A percentile compares a stretch with the other conserved stretches of the same genome.
phyloP scores from a whole-genome alignment of 1,140 invertebrate genomes.

The Panulirus ornatus region DNA sequence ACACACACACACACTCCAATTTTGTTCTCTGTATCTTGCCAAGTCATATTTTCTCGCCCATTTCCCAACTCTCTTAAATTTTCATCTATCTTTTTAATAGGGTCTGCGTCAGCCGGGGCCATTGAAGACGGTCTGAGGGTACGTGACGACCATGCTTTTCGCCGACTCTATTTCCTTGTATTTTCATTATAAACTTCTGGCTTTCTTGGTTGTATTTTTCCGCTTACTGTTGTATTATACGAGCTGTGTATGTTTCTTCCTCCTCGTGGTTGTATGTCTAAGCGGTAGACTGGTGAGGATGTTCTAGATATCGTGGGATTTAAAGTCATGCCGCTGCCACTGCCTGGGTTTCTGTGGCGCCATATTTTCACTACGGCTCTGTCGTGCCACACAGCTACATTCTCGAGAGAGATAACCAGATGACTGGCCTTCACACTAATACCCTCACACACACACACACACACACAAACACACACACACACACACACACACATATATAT shows the following conservation, averaged over 20 bases:
- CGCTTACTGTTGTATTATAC: not conserved
- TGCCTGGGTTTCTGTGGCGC: too few relatives aligned
- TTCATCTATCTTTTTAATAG: constrained; percentile 1
- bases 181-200: not conserved
- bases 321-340: too few relatives aligned
- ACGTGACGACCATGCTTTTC: not conserved
- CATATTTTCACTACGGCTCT: too few relatives aligned
- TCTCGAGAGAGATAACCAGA: not conserved
- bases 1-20: not conserved
- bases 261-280: too few relatives aligned
- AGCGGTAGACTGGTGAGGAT: too few relatives aligned
- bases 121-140: not conserved
- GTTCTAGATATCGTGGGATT: too few relatives aligned
- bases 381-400: too few relatives aligned
- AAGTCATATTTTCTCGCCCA: constrained; percentile 18
- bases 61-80: constrained; percentile 10
- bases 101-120: not conserved
- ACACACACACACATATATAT: too few relatives aligned
- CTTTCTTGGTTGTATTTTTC: not conserved
- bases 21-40: constrained; percentile 11
- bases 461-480: too few relatives aligned
- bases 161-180: not conserved
- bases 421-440: too few relatives aligned
- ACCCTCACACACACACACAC: too few relatives aligned
- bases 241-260: too few relatives aligned